These are phyloP conservation scores for Proisotoma minuta DNA, from an alignment of 2,888 invertebrate genomes.

Conservation along the genomic window DNA sequence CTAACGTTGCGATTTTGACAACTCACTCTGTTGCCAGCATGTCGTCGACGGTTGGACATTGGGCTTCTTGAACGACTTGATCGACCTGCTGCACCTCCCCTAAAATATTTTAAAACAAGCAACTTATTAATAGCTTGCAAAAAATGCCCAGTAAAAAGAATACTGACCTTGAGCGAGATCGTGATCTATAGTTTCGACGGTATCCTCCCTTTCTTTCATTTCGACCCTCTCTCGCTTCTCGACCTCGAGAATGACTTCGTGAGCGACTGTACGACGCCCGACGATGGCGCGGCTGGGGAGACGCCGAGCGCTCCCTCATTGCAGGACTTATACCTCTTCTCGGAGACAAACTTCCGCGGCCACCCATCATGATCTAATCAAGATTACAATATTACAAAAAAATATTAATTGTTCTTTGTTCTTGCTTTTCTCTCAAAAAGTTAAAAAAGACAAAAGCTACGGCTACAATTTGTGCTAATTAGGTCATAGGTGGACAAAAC, in stretches of 20 bases:
- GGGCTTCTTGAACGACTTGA: conserved; percentile 41
- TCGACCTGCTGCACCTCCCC: conserved; percentile 19
- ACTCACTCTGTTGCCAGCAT: conserved; percentile 30
- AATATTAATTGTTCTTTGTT: too few species aligned
- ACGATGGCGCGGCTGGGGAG: conserved; percentile 25
- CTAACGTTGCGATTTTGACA: not conserved
- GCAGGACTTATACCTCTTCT: conserved; percentile 32
- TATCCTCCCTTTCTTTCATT: conserved; percentile 8
- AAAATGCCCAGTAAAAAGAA: too few species aligned
- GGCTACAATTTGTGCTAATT: too few species aligned
- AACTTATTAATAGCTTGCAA: not conserved
- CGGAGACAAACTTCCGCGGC: conserved; percentile 29
- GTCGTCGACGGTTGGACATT: conserved; percentile 37
- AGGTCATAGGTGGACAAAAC: too few species aligned
- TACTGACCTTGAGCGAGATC: conserved; percentile 35
- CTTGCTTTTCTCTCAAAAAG: too few species aligned
- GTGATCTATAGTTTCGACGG: conserved; percentile 31
- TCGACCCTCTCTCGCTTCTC: not conserved
- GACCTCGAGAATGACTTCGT: conserved; percentile 30
- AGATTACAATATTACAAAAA: too few species aligned
- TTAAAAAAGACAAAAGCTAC: too few species aligned
- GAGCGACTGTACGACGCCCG: conserved; percentile 29
- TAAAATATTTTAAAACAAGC: not conserved
- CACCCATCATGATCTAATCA: conserved; percentile 14
- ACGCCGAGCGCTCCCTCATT: conserved; percentile 16